Conservation (phyloP, 1,140 invertebrate species). For the Cyrtorhinus lividipennis region DNA sequence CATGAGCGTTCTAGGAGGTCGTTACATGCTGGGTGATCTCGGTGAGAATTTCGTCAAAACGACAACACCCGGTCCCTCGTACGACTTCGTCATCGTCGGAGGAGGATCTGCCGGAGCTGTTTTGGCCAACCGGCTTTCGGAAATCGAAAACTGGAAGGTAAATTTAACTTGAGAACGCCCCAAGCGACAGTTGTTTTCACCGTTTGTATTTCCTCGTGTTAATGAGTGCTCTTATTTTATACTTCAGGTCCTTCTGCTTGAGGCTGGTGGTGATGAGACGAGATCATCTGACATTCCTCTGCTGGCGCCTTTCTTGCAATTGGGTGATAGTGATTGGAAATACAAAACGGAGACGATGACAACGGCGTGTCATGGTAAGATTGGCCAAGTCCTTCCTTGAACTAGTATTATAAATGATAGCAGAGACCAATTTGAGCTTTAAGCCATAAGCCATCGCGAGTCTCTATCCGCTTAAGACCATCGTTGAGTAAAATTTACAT, state of each 20-base stretch:
- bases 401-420: not conserved
- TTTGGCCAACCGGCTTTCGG: slow-evolving; percentile 66
- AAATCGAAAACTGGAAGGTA: slow-evolving; percentile 62
- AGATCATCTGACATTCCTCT: slow-evolving; percentile 22
- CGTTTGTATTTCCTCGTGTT: no score
- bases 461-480: no score
- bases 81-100: no score
- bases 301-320: slow-evolving; percentile 24
- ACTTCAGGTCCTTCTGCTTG: slow-evolving; percentile 30
- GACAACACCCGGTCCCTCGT: slow-evolving; percentile 37
- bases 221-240: no score
- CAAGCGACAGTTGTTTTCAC: no score
- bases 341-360: slow-evolving; percentile 29
- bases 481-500: no score
- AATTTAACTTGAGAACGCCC: no score
- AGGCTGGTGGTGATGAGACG: slow-evolving; percentile 31
- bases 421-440: not conserved
- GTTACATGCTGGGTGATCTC: not conserved
- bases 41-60: not conserved
- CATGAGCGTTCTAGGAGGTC: no score
- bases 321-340: slow-evolving; percentile 29
- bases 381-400: not conserved
- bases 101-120: slow-evolving; percentile 77
- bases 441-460: not conserved
- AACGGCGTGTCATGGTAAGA: slow-evolving; percentile 13